Base-by-base conservation (phyloP, 2,797 vertebrate genomes). In the Threskiornis aethiopicus region DNA sequence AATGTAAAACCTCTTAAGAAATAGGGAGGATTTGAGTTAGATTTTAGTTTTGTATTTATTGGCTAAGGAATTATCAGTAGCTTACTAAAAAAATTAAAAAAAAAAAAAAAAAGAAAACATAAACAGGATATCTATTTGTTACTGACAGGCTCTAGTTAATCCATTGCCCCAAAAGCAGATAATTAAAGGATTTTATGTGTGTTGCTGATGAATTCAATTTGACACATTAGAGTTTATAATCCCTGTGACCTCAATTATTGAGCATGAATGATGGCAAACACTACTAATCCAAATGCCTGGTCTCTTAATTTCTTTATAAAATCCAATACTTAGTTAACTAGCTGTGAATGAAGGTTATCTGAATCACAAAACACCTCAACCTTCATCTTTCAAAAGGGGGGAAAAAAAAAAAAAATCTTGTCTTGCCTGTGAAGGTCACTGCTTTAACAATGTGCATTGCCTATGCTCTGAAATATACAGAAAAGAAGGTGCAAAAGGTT, bases 231-330 rank as follows among this genome's bases (percentile, higher is more conserved):
- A 94, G 95, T 97, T 97, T 97, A 96, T 97, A 98, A 97, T 85
- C 87, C 88, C 59, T 94, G 14, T 95, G 93, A 98, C 96, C 97
- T 98, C 97, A 98, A 98, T 98, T 98, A 98, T 95, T 80, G 91
- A 98, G 94, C 85, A 95, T 91, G 93, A 97, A 97, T 97, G 93
- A 97, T 93, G 79, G 95, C 94, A 98, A 98, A 98, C 84, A 97
- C 29, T 95, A 52, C 73, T 97, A 97, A 98, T 97, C 93, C 96
- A 97, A 95, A 89, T 22, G 11, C 29, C 75, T 91, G 16, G 33
- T 95, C 39, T 93, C 78, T 98, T 97, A 96, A 97, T 96, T 97
- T 97, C 82, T 87, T 44, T 92, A 82, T 57, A 96, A 97, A 97
- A 96, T 96, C 55, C 91, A 97, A 91, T 97, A 95, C 86, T 93